Evolutionary conservation across 2,888 invertebrate species (phyloP).

Genomic region (Anaspis maculata): DNA sequence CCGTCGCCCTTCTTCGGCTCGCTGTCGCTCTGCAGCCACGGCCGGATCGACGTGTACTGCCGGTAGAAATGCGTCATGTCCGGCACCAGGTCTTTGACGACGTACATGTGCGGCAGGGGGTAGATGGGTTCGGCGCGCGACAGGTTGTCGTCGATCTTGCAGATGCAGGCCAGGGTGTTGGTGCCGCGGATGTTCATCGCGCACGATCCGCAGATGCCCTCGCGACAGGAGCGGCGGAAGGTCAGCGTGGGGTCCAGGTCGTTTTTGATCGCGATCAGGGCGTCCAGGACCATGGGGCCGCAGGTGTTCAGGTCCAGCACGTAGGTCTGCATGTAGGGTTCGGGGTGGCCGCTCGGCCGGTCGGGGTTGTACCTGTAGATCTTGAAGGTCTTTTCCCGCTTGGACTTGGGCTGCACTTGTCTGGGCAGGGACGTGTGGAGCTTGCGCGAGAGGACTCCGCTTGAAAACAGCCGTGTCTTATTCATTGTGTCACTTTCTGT

Average conservation of each 20-base stretch:
- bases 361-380: slow-evolving; percentile 88
- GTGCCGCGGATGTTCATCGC: slow-evolving; percentile 63
- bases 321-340: slow-evolving; percentile 60
- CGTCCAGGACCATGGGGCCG: slow-evolving; percentile 63
- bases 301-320: slow-evolving; percentile 53
- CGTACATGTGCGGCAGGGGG: slow-evolving; percentile 76
- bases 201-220: slow-evolving; percentile 74
- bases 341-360: slow-evolving; percentile 75
- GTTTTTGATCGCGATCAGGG: slow-evolving; percentile 61
- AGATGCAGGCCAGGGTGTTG: slow-evolving; percentile 64
- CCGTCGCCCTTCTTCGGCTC: slow-evolving; percentile 52
- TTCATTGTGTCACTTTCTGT: too few species aligned
- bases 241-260: slow-evolving; percentile 56
- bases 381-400: slow-evolving; percentile 68
- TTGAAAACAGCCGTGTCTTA: too few species aligned
- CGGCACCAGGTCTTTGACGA: slow-evolving; percentile 60
- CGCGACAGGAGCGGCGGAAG: slow-evolving; percentile 66
- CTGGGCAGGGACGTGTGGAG: slow-evolving; percentile 49
- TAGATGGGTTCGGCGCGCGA: slow-evolving; percentile 41
- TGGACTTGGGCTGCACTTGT: slow-evolving; percentile 28
- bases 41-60: slow-evolving; percentile 1
- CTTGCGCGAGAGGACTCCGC: too few species aligned
- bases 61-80: slow-evolving; percentile 68
- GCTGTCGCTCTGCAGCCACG: slow-evolving; percentile 31
- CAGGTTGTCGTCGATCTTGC: slow-evolving; percentile 2